These are phyloP conservation scores for Hylaeus volcanicus DNA, from an alignment of 1,140 invertebrate genomes.

Conservation along the genomic window DNA sequence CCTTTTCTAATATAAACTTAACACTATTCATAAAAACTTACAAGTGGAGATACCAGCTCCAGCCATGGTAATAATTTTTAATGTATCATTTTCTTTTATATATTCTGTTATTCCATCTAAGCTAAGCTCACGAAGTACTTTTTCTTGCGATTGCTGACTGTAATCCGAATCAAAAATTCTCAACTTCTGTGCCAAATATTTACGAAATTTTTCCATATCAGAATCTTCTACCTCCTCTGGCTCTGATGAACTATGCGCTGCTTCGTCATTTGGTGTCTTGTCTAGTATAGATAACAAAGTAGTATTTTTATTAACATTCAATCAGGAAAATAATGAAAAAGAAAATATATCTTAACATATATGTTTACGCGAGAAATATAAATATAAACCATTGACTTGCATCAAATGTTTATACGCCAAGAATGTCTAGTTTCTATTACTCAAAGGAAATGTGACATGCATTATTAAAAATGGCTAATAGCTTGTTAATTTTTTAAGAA, in stretches of 20 bases:
- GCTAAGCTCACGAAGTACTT: slow-evolving; percentile 77
- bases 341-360: neutral
- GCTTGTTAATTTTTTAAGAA: neutral
- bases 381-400: neutral
- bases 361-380: no score
- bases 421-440: neutral
- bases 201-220: slow-evolving; percentile 71
- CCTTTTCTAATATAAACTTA: slow-evolving; percentile 15
- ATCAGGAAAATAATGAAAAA: neutral
- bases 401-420: neutral
- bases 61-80: slow-evolving; percentile 95
- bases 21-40: slow-evolving; percentile 80
- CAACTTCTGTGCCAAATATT: slow-evolving; percentile 70
- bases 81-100: slow-evolving; percentile 88
- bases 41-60: slow-evolving; percentile 97
- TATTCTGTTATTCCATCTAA: slow-evolving; percentile 87
- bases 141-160: slow-evolving; percentile 41
- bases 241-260: slow-evolving; percentile 26
- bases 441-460: neutral
- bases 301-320: neutral
- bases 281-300: slow-evolving; percentile 28
- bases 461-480: no score
- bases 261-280: slow-evolving; percentile 34
- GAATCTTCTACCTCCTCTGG: slow-evolving; percentile 44
- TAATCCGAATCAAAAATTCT: slow-evolving; percentile 56